Base-by-base conservation (phyloP, 2,113 vertebrate genomes). In the Hippocampus comes region DNA sequence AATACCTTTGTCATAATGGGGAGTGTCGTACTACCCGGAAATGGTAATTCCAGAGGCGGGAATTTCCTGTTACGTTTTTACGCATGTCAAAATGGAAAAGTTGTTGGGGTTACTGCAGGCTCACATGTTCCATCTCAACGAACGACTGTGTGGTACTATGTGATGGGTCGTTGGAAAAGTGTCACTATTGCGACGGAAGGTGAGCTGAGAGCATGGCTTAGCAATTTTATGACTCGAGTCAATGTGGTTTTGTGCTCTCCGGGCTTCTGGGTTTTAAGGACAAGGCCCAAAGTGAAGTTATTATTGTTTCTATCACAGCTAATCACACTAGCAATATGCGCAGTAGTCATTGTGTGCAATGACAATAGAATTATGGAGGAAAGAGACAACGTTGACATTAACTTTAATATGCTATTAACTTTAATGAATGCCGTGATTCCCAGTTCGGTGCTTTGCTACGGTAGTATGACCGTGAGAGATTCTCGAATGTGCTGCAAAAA, bases 21-120 rank as follows among this genome's bases (percentile, higher is more conserved):
- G 23, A 23, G 21, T 23, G 21, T 10, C 53, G 48, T 18, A 56
- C 10, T 1, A 69, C 53, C 49, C 49, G 86, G 89, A 86, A 81
- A 71, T 81, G 74, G 79, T 55, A 41, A 14, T 25, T 63, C 7
- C 43, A 2, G 81, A 84, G 85, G 86, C 87, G 90, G 88, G 85
- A 86, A 81, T 80, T 77, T 80, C 74, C 74, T 86, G 75, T 69
- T 27, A 76, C 5, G 9, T 14, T 25, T 18, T 27, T 8, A 27
- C 46, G 46, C 75, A 61, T 25, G 76, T 64, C 20, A 43, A 65
- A n/a, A 78, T 76, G 78, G 72, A 15, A 68, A 85, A 86, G 79
- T 84, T 80, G 66, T 63, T 21, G 10, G 3, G 25, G 5, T 15
- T 2, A 21, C 12, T 41, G 20, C 42, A 1, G 3, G 9, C 34